Conservation (phyloP, 37 sponge, comb jelly and placozoan genomes). For the Chondrosia reniformis region DNA sequence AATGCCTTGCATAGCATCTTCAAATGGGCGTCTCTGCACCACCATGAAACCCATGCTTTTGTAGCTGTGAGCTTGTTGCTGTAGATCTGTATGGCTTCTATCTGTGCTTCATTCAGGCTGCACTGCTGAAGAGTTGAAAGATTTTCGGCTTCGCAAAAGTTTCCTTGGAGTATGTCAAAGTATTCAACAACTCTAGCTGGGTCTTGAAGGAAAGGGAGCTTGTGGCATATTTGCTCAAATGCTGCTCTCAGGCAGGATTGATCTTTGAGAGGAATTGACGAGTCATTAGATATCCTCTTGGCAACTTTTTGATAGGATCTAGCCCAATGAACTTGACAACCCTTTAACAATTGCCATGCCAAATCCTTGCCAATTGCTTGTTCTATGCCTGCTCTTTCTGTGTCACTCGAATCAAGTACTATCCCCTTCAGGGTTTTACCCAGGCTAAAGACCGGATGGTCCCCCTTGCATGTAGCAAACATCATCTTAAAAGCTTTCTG, state of each 20-base stretch:
- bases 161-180: too few species aligned
- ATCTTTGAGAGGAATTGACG: not conserved
- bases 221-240: not conserved
- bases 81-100: not conserved
- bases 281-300: conserved; percentile 22
- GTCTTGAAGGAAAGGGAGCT: too few species aligned
- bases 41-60: too few species aligned
- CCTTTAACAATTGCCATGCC: conserved; percentile 22
- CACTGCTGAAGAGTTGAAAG: too few species aligned
- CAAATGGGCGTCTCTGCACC: too few species aligned
- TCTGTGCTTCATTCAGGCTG: too few species aligned
- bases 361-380: conserved; percentile 25
- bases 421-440: conserved; percentile 37
- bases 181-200: too few species aligned
- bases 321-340: conserved; percentile 36
- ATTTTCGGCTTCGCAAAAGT: too few species aligned
- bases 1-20: conserved; percentile 1
- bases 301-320: conserved; percentile 22
- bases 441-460: conserved; percentile 21
- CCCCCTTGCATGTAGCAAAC: conserved; percentile 9
- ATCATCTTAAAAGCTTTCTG: conserved; percentile 10
- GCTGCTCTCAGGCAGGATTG: not conserved
- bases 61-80: not conserved
- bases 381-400: conserved; percentile 21
- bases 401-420: conserved; percentile 35